Evolutionary conservation across 2,888 invertebrate genomes (phyloP), one percentile per base, ranked within the genome.

Genomic region (Bugulina stolonifera): DNA sequence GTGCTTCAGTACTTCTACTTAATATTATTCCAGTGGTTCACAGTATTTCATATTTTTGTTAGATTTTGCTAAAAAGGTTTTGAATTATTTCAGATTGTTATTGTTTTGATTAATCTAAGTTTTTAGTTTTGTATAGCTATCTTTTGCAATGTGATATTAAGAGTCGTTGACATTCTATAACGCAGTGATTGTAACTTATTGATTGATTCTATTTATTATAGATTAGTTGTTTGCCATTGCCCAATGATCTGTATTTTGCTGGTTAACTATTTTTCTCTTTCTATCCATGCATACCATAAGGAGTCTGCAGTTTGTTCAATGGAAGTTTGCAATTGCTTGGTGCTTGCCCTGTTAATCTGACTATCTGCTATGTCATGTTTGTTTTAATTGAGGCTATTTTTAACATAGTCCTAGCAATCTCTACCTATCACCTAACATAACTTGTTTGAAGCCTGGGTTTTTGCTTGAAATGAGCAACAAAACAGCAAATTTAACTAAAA

Each of bases 361-460:
- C 43, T 43, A 18, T 43, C 43, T n/a, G 43, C 43, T 43, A 43
- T 43, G n/a, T 43, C 18, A 43, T 43, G 18, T 18, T 43, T 43
- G 43, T 5, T 43, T 43, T 43, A 43, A 5, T 43, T 18, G 18
- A 10, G 5, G 43, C 43, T 43, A 43, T 43, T 43, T 43, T 43
- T n/a, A n/a, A n/a, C n/a, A n/a, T n/a, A n/a, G 43, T 43, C 43
- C 18, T 5, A 10, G 5, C 43, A 43, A 43, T 43, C 43, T 43
- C 43, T 43, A 18, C 18, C 43, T 43, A 43, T 43, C 43, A 43
- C 43, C 43, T 43, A 43, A 43, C 43, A 43, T 64, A 22, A 64
- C 64, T 34, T 32, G 32, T 27, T 64, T 64, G 64, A 34, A 64
- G 64, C 64, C 64, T 64, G 64, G 64, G 64, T 64, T 64, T 64